phyloP scores from a whole-genome alignment of 2,888 invertebrate species.

The Pandemis corylana region DNA sequence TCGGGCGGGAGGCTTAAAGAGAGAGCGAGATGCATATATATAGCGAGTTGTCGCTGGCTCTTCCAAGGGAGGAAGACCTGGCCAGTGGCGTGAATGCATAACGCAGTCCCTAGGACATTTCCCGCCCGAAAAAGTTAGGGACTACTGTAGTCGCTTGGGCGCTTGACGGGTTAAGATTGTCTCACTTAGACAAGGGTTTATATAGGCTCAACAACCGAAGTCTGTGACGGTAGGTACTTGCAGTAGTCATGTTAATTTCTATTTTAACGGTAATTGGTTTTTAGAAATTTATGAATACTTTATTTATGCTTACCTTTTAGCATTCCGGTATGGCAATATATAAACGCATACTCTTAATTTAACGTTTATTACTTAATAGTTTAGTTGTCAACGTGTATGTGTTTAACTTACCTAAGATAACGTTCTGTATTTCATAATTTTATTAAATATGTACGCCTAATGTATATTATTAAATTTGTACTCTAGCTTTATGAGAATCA shows the following conservation, averaged over 20 bases:
- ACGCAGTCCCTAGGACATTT: too few species aligned
- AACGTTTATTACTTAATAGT: conserved; percentile 24
- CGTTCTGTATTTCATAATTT: conserved; percentile 28
- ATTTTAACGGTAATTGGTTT: neutral
- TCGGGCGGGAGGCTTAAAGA: too few species aligned
- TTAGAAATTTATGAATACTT: neutral
- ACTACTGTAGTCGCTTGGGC: too few species aligned
- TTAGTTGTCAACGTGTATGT: conserved; percentile 33
- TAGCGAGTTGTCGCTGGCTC: too few species aligned
- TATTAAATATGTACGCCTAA: conserved; percentile 15
- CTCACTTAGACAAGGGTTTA: neutral
- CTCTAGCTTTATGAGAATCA: conserved; percentile 24
- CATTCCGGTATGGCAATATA: conserved; percentile 2
- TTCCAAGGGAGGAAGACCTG: too few species aligned
- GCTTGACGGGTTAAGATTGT: too few species aligned
- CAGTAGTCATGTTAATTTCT: neutral
- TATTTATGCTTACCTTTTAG: neutral
- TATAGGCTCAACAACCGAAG: neutral
- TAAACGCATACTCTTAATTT: conserved; percentile 3
- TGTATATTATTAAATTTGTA: conserved; percentile 21
- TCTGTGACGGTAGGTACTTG: neutral
- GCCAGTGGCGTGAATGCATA: too few species aligned
- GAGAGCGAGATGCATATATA: too few species aligned
- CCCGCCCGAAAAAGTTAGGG: too few species aligned
- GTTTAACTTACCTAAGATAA: conserved; percentile 24